Percentiles rank a stretch among this genome's conserved stretches.
Conservation (phyloP, 2,888 invertebrate genomes). For the Coecobrya sp. region DNA sequence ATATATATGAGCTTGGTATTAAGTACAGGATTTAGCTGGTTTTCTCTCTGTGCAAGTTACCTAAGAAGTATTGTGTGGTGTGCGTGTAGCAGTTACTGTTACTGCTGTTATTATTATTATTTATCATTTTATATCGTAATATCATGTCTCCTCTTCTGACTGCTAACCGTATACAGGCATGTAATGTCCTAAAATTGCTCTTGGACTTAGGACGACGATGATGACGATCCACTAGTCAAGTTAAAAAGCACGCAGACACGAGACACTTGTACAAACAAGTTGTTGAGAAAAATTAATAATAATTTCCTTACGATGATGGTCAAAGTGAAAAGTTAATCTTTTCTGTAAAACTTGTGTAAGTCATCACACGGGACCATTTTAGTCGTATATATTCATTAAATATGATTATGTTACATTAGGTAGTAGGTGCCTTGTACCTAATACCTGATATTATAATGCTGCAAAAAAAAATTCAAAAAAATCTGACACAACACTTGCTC, state of each 20-base stretch:
- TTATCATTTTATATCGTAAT: constrained; percentile 19
- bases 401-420: too few species aligned
- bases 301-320: constrained; percentile 43
- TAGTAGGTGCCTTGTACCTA: too few species aligned
- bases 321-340: constrained; percentile 40
- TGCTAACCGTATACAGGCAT: constrained; percentile 6
- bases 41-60: not conserved
- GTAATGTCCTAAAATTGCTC: not conserved
- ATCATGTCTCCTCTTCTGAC: not conserved
- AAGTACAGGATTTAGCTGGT: constrained; percentile 14
- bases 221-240: not conserved
- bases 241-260: not conserved
- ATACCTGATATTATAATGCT: too few species aligned
- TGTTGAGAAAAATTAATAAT: constrained; percentile 19
- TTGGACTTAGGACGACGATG: not conserved
- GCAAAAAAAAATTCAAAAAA: too few species aligned
- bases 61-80: not conserved
- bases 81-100: constrained; percentile 5
- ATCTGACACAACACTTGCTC: too few species aligned
- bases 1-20: constrained; percentile 45
- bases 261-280: not conserved
- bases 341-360: constrained; percentile 39
- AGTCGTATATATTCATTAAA: not conserved
- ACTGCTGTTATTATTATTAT: not conserved
- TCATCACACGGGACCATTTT: constrained; percentile 11